Conservation (phyloP, 2,888 invertebrate genomes). For the Latrodectus hesperus region DNA sequence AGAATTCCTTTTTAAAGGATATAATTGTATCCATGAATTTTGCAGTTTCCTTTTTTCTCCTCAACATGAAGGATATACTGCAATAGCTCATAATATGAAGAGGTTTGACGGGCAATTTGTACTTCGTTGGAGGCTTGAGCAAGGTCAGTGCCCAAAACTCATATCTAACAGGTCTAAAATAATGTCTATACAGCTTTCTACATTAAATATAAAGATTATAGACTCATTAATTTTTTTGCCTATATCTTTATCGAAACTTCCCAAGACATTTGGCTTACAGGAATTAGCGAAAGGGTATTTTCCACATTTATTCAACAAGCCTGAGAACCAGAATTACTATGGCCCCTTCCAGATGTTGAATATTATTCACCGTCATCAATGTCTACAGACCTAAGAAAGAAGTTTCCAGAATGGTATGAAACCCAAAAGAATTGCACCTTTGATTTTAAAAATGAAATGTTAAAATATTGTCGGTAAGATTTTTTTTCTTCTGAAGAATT, state of each 20-base stretch:
- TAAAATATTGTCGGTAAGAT: constrained; percentile 66
- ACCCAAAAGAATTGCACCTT: not conserved
- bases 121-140: not conserved
- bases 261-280: no score
- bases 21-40: not conserved
- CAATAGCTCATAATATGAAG: no score
- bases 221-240: no score
- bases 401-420: not conserved
- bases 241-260: no score
- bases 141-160: constrained; percentile 15
- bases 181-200: no score
- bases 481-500: not conserved
- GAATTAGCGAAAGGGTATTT: no score
- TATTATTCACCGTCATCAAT: not conserved
- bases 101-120: constrained; percentile 16
- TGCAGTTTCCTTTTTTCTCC: constrained; percentile 15
- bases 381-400: not conserved
- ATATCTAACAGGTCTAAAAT: not conserved
- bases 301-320: no score
- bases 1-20: no score
- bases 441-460: constrained; percentile 19
- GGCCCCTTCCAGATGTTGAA: no score
- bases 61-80: constrained; percentile 6
- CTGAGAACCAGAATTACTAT: no score
- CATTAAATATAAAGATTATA: no score